These are phyloP conservation scores for Typhlomys cinereus DNA, from an alignment of 2,113 vertebrate genomes.

Conservation along the genomic window DNA sequence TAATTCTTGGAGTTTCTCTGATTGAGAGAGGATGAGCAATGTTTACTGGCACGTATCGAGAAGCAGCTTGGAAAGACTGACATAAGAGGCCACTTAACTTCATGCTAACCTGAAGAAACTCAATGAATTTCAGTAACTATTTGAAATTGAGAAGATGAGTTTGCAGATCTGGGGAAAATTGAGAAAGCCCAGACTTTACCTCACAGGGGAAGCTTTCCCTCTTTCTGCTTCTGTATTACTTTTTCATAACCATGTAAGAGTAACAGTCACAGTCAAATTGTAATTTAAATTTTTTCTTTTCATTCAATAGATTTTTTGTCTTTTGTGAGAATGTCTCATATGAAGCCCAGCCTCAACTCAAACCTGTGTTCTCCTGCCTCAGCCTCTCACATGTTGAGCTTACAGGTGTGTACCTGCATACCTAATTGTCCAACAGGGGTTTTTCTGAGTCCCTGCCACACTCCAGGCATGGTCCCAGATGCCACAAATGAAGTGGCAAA, in stretches of 20 bases:
- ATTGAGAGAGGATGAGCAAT: neutral
- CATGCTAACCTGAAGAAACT: neutral
- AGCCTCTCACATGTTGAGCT: neutral
- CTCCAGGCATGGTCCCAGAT: neutral
- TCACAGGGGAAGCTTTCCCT: neutral
- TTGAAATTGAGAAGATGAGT: too few relatives aligned
- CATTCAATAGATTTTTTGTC: neutral
- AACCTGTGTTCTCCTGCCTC: neutral
- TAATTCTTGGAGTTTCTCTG: neutral
- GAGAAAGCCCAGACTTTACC: neutral
- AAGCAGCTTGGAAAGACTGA: conserved; percentile 19
- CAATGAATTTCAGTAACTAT: neutral
- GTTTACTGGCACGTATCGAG: neutral
- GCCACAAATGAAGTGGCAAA: neutral
- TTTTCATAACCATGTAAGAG: neutral
- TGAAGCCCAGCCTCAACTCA: neutral
- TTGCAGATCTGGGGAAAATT: neutral
- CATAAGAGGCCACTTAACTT: neutral
- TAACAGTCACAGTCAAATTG: neutral
- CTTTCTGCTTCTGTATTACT: neutral
- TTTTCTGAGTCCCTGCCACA: neutral
- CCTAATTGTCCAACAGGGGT: neutral
- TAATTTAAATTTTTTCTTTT: neutral
- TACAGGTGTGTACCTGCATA: too few relatives aligned
- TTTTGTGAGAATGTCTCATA: neutral